These are phyloP conservation scores for Varanus salvator DNA, from an alignment of 2,113 vertebrate species.

Conservation along the genomic window DNA sequence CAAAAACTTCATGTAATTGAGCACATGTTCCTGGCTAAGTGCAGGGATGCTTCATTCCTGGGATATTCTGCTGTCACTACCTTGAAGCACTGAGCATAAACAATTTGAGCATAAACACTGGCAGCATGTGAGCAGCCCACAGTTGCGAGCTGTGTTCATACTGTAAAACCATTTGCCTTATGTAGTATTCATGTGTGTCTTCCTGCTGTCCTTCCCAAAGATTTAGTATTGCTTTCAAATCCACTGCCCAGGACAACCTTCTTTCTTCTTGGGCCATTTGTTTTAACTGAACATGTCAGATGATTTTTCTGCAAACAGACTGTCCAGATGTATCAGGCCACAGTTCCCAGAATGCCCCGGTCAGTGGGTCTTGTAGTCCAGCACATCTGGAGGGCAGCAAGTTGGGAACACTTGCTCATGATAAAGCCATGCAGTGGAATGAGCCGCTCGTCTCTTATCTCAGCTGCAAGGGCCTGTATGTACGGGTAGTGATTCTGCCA, in stretches of 20 bases:
- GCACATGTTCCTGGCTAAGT: background rate
- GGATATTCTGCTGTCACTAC: background rate
- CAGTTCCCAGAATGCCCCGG: too few relatives aligned
- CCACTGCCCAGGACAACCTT: background rate
- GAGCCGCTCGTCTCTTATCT: slow-evolving; percentile 12
- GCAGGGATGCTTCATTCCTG: background rate
- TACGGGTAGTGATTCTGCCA: background rate
- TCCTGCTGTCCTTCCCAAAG: background rate
- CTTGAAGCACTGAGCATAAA: background rate
- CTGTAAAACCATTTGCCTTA: background rate
- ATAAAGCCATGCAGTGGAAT: background rate
- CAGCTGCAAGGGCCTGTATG: background rate
- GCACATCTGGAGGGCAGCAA: too few relatives aligned
- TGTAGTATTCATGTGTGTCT: background rate
- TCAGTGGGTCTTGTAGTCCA: too few relatives aligned
- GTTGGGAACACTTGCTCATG: background rate
- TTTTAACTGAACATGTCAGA: background rate
- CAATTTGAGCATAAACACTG: background rate
- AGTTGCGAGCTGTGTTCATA: background rate
- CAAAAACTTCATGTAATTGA: background rate
- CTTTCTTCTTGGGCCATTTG: background rate
- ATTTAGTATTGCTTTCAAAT: background rate
- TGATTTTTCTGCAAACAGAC: too few relatives aligned
- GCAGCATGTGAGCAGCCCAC: background rate
- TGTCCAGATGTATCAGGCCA: too few relatives aligned